Evolutionary conservation across 1,140 invertebrate genomes (phyloP).

Genomic region (Meloidogyne floridensis): DNA sequence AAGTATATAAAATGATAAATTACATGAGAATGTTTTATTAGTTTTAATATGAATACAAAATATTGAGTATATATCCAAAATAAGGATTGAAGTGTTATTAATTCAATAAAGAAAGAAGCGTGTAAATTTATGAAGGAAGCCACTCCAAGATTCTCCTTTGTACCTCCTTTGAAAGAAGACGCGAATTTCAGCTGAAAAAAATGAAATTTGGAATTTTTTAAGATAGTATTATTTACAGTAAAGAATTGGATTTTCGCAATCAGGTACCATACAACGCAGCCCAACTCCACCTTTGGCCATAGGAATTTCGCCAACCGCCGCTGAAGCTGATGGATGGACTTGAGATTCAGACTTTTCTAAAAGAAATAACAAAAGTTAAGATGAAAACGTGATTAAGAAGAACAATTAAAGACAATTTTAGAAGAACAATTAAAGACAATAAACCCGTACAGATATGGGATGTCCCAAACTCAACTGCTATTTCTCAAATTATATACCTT

Average conservation of each 20-base stretch:
- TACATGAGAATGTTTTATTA: no score
- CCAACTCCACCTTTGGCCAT: constrained; percentile 6
- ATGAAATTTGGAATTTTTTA: neutral
- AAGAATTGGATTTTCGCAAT: constrained; percentile 42
- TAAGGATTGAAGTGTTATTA: no score
- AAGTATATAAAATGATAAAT: no score
- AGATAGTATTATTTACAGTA: constrained; percentile 27
- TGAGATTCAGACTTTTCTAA: neutral
- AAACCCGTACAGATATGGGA: no score
- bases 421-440: no score
- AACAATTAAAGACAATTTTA: no score
- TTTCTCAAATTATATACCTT: neutral
- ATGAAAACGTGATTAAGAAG: no score
- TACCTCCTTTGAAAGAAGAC: constrained; percentile 31
- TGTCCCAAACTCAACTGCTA: neutral
- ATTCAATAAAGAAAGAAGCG: no score
- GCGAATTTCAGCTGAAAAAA: constrained; percentile 40
- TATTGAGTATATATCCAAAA: no score
- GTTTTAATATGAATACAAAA: no score
- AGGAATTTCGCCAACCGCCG: constrained; percentile 37
- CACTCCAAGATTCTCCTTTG: neutral
- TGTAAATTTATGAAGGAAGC: no score
- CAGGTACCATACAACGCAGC: constrained; percentile 35
- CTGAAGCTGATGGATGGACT: constrained; percentile 27
- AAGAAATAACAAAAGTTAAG: neutral